Conservation (phyloP, 2,797 vertebrate species). For the Bryconaethiops microstoma region DNA sequence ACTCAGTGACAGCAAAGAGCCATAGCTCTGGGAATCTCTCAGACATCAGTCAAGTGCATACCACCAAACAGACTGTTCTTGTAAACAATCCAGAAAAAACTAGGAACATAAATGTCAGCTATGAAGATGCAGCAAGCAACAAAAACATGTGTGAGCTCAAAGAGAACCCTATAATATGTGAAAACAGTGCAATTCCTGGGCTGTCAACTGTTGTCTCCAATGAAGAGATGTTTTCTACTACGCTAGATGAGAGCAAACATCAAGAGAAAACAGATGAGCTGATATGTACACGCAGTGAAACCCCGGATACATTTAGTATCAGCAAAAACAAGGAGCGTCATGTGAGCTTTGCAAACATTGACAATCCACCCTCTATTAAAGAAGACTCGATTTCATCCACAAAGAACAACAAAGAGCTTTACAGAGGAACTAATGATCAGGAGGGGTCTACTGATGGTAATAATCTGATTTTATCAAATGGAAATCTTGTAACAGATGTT, state of each 20-base stretch:
- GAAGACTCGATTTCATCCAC: slow-evolving; percentile 9
- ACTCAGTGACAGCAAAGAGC: slow-evolving; percentile 10
- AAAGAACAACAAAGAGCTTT: slow-evolving; percentile 11
- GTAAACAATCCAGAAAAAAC: background rate
- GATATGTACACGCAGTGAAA: slow-evolving; percentile 6
- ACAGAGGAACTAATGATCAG: slow-evolving; percentile 18
- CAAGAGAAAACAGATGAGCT: slow-evolving; percentile 13
- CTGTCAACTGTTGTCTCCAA: background rate
- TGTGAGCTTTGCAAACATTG: slow-evolving; percentile 10
- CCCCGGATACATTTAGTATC: background rate
- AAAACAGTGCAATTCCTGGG: background rate
- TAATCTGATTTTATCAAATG: background rate
- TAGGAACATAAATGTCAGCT: background rate
- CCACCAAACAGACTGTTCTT: slow-evolving; percentile 2
- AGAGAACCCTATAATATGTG: background rate
- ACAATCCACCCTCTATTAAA: slow-evolving; percentile 10
- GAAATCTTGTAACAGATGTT: slow-evolving; percentile 18
- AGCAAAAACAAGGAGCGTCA: background rate
- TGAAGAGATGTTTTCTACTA: slow-evolving; percentile 7
- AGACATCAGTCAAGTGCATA: background rate
- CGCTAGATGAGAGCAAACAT: background rate
- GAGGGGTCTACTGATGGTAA: slow-evolving; percentile 4
- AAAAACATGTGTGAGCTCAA: background rate
- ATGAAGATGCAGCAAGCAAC: background rate
- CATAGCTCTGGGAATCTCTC: slow-evolving; percentile 22